Percentiles rank a stretch among this genome's conserved stretches.
phyloP scores from a whole-genome alignment of 1,140 invertebrate genomes.

The Pentalonia nigronervosa region DNA sequence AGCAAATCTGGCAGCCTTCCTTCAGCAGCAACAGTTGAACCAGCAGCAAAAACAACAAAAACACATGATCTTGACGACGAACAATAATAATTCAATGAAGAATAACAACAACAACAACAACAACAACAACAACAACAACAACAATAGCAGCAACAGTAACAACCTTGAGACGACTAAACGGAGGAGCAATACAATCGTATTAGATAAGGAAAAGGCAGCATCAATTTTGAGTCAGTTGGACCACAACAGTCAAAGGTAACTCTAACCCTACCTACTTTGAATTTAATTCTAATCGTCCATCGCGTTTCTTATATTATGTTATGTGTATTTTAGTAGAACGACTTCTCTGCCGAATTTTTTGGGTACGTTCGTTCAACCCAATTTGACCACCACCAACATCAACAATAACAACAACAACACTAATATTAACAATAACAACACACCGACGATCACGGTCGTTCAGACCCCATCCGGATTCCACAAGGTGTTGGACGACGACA shows the following conservation, averaged over 20 bases:
- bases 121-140: slow-evolving; percentile 63
- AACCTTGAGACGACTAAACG: slow-evolving; percentile 23
- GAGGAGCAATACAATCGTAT: slow-evolving; percentile 59
- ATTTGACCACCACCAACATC: slow-evolving; percentile 45
- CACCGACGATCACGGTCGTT: not conserved
- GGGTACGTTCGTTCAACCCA: slow-evolving; percentile 64
- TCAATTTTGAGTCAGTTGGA: slow-evolving; percentile 65
- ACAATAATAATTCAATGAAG: slow-evolving; percentile 64
- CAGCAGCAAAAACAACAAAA: slow-evolving; percentile 62
- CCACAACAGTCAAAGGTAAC: slow-evolving; percentile 58
- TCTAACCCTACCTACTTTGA: not conserved
- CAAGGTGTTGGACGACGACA: not conserved
- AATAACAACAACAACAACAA: slow-evolving; percentile 64
- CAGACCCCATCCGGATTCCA: slow-evolving; percentile 14
- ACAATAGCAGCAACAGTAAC: slow-evolving; percentile 63
- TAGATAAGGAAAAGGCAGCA: slow-evolving; percentile 61
- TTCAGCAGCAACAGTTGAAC: slow-evolving; percentile 67
- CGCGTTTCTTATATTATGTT: not conserved
- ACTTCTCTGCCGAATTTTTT: slow-evolving; percentile 68
- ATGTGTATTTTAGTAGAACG: slow-evolving; percentile 62
- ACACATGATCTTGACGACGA: slow-evolving; percentile 43
- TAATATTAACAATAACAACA: slow-evolving; percentile 25
- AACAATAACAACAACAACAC: slow-evolving; percentile 50
- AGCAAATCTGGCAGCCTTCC: slow-evolving; percentile 67
- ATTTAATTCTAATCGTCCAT: not conserved